Percentiles rank a stretch among this genome's conserved stretches.
Conservation (phyloP, 1,140 invertebrate genomes). For the Solen grandis region DNA sequence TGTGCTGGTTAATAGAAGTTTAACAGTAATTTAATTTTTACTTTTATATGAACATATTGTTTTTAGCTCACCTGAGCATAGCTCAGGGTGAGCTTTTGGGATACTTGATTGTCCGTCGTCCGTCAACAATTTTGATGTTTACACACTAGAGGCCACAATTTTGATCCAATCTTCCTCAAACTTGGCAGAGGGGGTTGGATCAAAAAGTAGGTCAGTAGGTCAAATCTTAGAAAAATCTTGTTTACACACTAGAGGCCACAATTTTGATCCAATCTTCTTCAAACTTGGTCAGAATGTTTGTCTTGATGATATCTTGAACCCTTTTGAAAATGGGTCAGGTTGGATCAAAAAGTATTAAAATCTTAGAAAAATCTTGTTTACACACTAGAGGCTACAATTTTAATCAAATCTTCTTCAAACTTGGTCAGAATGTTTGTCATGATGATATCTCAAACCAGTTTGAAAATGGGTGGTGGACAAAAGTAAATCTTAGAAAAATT, state of each 20-base stretch:
- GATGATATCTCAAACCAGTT: too few relatives aligned
- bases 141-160: too few relatives aligned
- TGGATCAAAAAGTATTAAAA: neutral
- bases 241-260: neutral
- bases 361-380: too few relatives aligned
- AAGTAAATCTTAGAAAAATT: too few relatives aligned
- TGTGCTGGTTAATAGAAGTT: too few relatives aligned
- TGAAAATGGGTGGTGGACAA: too few relatives aligned
- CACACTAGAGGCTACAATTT: too few relatives aligned
- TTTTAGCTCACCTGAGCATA: neutral
- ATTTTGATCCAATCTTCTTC: neutral
- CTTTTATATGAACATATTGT: too few relatives aligned
- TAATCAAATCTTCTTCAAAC: too few relatives aligned
- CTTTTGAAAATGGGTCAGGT: neutral
- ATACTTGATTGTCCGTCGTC: neutral
- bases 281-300: neutral
- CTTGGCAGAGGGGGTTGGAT: neutral
- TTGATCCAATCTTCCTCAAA: neutral
- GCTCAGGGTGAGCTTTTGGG: neutral
- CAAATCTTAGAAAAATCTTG: neutral
- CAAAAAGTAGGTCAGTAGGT: neutral
- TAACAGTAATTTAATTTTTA: too few relatives aligned
- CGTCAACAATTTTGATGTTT: neutral
- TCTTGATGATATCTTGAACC: neutral
- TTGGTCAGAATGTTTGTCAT: too few relatives aligned